Evolutionary conservation across 2,113 vertebrate species (phyloP), one percentile per base, ranked within the genome.

Genomic region (Pleuronectes platessa): DNA sequence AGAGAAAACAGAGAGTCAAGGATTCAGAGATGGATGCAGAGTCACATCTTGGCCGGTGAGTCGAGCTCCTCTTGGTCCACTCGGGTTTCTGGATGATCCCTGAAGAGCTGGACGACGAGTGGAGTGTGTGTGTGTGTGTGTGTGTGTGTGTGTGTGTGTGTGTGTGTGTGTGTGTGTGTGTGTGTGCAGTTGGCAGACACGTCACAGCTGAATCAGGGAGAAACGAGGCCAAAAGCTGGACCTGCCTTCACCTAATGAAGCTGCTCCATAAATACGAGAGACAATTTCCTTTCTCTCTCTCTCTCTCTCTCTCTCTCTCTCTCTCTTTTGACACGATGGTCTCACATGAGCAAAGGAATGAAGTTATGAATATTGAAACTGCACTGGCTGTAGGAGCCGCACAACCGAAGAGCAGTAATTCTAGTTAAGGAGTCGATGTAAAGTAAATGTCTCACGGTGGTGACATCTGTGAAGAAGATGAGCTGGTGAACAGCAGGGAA

Each of bases 201-300:
- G 51, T 47, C 66, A 72, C 49, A 82, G 89, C 89, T 87, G 83
- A 89, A 84, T 90, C 89, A 85, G 77, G 78, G 56, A 79, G 78
- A 75, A 81, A 61, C 4, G 8, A 3, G 45, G 72, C 86, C 87
- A 89, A 74, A 64, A 85, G 68, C 12, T 1, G 14, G 59, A 72
- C 74, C 79, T n/a, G 20, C 66, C 79, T 60, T 71, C 54, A 35
- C 40, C 60, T 86, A 84, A 85, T 80, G 85, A 89, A 82, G 78
- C 47, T 31, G 78, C 47, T 31, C 47, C 20, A 59, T 82, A 79
- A 85, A 79, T 77, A 79, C 61, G 47, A 61, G 31, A 54, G 68
- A 79, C 75, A 64, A 65, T 9, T 61, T 24, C 23, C 23, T 40
- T 45, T 55, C 8, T 54, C 17, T 51, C 27, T 27, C 27, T 47